Percentiles rank a stretch among this genome's conserved stretches.
Evolutionary conservation across 1,140 invertebrate genomes (phyloP).

Genomic region (Chionoecetes opilio): DNA sequence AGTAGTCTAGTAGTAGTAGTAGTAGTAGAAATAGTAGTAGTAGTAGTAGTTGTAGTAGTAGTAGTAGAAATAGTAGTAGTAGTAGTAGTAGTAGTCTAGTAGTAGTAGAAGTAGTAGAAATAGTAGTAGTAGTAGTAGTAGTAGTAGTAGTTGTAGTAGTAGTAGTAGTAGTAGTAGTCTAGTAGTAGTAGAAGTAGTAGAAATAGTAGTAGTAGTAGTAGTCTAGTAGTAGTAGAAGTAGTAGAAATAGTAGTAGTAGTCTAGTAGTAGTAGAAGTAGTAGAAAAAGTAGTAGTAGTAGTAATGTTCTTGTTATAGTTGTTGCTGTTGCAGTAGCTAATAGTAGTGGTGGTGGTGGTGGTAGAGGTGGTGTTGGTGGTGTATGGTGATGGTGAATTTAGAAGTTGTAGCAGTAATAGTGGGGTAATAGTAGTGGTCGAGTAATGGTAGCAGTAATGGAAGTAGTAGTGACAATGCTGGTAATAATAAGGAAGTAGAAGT

Average conservation of each 20-base stretch:
- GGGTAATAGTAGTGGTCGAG: too few relatives aligned
- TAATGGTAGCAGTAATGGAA: background rate
- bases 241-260: background rate
- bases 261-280: background rate
- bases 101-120: too few relatives aligned
- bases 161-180: background rate
- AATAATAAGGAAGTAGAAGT: background rate
- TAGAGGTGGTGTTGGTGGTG: background rate
- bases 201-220: background rate
- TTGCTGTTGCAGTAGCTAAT: too few relatives aligned
- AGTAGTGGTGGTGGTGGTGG: background rate
- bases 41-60: too few relatives aligned
- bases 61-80: too few relatives aligned
- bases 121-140: too few relatives aligned
- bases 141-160: background rate
- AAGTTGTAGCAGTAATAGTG: background rate
- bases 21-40: too few relatives aligned
- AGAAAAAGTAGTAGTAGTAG: too few relatives aligned
- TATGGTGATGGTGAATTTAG: background rate
- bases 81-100: too few relatives aligned
- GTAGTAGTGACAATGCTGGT: background rate
- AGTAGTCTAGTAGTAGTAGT: too few relatives aligned
- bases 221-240: slow-evolving; percentile 6
- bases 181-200: slow-evolving; percentile 18
- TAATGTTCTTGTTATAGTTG: too few relatives aligned